Percentiles rank a stretch among this genome's conserved stretches.
Evolutionary conservation across 1,140 invertebrate species (phyloP).

Genomic region (Drosophila sturtevanti): DNA sequence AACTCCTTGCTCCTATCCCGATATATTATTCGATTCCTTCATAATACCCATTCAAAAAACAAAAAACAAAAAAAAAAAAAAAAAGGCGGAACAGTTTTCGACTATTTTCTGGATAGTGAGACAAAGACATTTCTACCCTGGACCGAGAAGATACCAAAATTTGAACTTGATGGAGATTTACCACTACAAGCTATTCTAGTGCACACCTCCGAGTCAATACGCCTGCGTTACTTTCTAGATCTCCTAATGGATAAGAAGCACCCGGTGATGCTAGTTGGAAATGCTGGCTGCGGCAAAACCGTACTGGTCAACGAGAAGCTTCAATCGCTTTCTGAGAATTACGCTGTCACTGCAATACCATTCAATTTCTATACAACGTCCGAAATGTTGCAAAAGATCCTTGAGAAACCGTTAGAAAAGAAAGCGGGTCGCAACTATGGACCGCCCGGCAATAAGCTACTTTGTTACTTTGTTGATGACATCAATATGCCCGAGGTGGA

Average conservation of each 20-base stretch:
- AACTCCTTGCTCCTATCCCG: background rate
- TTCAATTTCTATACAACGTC: conserved; percentile 99
- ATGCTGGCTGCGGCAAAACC: conserved; percentile 95
- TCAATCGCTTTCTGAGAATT: conserved; percentile 90
- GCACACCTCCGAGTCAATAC: conserved; percentile 96
- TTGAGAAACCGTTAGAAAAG: conserved; percentile 98
- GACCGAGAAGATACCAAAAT: conserved; percentile 94
- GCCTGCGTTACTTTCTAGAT: conserved; percentile 95
- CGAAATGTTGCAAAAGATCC: conserved; percentile 96
- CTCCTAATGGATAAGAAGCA: conserved; percentile 93
- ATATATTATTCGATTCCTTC: background rate
- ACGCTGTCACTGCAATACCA: conserved; percentile 94
- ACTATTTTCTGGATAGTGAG: conserved; percentile 96
- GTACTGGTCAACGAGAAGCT: conserved; percentile 95
- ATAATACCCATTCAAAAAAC: background rate
- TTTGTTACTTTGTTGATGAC: conserved; percentile 99
- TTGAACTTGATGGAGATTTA: conserved; percentile 95
- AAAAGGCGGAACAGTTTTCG: conserved; percentile 93
- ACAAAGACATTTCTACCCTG: conserved; percentile 95
- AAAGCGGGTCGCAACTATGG: conserved; percentile 98
- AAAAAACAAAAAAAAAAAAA: background rate
- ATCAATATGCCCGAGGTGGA: conserved; percentile 99
- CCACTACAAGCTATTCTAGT: conserved; percentile 96
- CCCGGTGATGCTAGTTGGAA: conserved; percentile 97
- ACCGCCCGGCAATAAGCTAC: conserved; percentile 95